Percentiles rank a stretch among this genome's conserved stretches.
These are phyloP conservation scores for Clavelina lepadiformis DNA, from an alignment of 23 tunicate species.

Conservation along the genomic window DNA sequence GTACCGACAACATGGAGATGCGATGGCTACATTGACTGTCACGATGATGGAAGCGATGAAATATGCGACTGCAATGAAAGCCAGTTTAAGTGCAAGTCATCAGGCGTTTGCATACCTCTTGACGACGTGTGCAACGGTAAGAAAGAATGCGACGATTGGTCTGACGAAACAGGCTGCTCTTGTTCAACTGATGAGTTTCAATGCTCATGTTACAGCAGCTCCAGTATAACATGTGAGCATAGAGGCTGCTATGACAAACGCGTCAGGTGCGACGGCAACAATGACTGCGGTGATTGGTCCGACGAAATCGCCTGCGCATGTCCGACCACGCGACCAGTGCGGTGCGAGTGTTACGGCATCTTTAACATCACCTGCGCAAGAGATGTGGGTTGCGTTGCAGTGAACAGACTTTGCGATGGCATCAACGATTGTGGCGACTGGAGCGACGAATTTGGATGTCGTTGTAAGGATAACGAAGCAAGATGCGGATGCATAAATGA, in stretches of 20 bases:
- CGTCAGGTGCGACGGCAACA: constrained; percentile 4
- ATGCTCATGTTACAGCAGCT: not conserved
- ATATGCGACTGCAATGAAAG: constrained; percentile 9
- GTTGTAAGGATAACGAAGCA: constrained; percentile 1
- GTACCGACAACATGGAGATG: constrained; percentile 25
- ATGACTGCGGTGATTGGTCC: constrained; percentile 38
- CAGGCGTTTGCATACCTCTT: constrained; percentile 5
- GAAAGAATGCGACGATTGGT: constrained; percentile 30
- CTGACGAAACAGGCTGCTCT: constrained; percentile 18
- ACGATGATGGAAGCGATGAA: constrained; percentile 27
- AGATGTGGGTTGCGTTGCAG: constrained; percentile 1
- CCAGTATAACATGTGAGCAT: not conserved
- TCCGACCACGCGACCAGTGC: not conserved
- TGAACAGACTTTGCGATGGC: constrained; percentile 9
- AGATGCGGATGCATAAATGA: constrained; percentile 29
- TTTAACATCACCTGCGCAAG: constrained; percentile 2
- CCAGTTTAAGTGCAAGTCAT: constrained; percentile 5
- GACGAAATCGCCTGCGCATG: constrained; percentile 21
- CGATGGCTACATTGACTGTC: constrained; percentile 44
- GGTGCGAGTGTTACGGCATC: not conserved
- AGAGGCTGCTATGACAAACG: not conserved
- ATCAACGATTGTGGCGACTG: constrained; percentile 31
- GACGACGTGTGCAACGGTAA: constrained; percentile 4
- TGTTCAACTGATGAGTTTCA: not conserved
- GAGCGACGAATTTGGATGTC: constrained; percentile 36